These are phyloP conservation scores for Streblospio benedicti DNA, from an alignment of 1,140 invertebrate genomes.

Conservation along the genomic window DNA sequence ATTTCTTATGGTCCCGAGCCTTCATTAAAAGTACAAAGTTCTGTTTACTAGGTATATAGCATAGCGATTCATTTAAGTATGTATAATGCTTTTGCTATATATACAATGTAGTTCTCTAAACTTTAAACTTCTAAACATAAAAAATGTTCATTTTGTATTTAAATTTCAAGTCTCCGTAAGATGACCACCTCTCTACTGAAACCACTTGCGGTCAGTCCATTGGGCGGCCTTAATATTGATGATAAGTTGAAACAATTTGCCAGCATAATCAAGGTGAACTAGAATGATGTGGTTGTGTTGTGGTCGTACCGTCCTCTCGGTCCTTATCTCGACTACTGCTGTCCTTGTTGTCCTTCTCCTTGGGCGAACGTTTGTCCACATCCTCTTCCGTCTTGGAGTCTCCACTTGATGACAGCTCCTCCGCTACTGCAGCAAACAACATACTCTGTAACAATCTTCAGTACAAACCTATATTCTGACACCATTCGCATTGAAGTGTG, in stretches of 20 bases:
- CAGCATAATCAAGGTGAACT: too few relatives aligned
- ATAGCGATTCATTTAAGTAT: too few relatives aligned
- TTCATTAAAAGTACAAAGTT: too few relatives aligned
- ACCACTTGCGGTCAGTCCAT: not conserved
- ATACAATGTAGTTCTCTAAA: too few relatives aligned
- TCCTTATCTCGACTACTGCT: slow-evolving; percentile 86
- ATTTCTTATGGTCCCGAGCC: too few relatives aligned
- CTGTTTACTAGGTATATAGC: too few relatives aligned
- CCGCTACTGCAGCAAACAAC: slow-evolving; percentile 9
- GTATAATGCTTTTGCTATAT: too few relatives aligned
- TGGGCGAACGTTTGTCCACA: slow-evolving; percentile 47
- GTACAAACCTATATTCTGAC: slow-evolving; percentile 34
- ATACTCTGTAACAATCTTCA: too few relatives aligned
- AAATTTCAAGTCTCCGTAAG: too few relatives aligned
- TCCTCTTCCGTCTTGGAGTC: slow-evolving; percentile 50
- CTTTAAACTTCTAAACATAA: too few relatives aligned
- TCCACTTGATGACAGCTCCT: slow-evolving; percentile 35
- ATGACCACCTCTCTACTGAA: not conserved
- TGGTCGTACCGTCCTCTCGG: slow-evolving; percentile 67
- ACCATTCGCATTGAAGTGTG: slow-evolving; percentile 30
- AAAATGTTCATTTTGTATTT: too few relatives aligned
- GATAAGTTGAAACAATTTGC: not conserved
- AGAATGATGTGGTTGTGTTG: too few relatives aligned
- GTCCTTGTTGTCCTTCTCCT: slow-evolving; percentile 60
- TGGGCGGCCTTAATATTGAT: not conserved